These are phyloP conservation scores for Crocodylus rhombifer DNA, from an alignment of 2,797 vertebrate species.

Conservation along the genomic window DNA sequence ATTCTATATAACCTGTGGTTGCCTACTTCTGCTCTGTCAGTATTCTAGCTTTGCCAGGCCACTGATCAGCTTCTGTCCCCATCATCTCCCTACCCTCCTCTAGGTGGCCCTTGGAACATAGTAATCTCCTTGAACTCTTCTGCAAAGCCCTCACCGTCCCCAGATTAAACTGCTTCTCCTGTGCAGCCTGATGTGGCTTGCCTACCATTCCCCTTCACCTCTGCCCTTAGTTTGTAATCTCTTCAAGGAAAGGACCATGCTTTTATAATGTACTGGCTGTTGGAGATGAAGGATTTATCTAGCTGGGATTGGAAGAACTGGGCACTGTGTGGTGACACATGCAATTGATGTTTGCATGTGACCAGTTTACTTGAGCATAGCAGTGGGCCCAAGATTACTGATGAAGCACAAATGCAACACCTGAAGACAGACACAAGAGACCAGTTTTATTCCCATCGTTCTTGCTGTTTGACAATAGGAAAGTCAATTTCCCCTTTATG, in stretches of 20 bases:
- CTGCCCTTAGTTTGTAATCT: neutral
- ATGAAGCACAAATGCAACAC: neutral
- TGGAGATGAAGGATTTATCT: accelerated
- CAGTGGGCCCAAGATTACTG: neutral
- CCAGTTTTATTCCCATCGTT: too few relatives aligned
- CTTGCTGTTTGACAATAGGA: neutral
- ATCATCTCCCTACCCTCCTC: neutral
- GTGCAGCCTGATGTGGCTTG: neutral
- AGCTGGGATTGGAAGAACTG: neutral
- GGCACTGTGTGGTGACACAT: neutral
- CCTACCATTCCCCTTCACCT: neutral
- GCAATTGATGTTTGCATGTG: neutral
- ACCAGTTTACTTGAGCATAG: neutral
- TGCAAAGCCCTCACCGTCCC: too few relatives aligned
- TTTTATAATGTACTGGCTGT: neutral
- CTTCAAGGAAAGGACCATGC: neutral
- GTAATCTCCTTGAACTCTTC: neutral
- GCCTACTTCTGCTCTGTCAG: neutral
- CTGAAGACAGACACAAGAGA: too few relatives aligned
- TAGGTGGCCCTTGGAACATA: neutral
- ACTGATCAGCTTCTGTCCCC: neutral
- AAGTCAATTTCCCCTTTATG: neutral
- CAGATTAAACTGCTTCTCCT: neutral
- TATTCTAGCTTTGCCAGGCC: neutral
- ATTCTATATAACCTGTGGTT: neutral